A percentile compares a stretch with the other conserved stretches of the same genome.
Evolutionary conservation across 2,797 vertebrate genomes (phyloP).

Genomic region (Pteronotus mesoamericanus): DNA sequence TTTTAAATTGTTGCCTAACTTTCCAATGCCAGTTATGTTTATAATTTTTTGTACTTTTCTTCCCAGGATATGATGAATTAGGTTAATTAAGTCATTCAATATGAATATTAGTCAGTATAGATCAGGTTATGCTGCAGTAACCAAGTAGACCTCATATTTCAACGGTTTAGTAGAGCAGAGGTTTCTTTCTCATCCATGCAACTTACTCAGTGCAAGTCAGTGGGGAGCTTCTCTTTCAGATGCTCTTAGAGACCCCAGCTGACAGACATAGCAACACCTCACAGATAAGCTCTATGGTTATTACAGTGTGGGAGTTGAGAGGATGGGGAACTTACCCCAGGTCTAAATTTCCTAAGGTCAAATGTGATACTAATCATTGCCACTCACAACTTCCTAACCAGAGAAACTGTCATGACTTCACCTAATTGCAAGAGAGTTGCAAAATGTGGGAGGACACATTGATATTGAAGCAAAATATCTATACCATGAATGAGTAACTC

Average conservation of each 20-base stretch:
- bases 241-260: background rate
- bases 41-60: background rate
- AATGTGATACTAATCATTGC: background rate
- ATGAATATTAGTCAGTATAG: background rate
- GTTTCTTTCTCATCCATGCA: background rate
- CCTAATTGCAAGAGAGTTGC: background rate
- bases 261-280: background rate
- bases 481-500: background rate
- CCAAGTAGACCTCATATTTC: background rate
- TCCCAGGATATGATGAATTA: background rate
- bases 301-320: background rate
- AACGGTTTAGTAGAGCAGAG: background rate
- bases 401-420: background rate
- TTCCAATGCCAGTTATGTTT: background rate
- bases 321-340: background rate
- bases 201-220: background rate
- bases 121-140: background rate
- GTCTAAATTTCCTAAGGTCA: background rate
- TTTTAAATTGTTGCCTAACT: background rate
- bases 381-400: background rate
- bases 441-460: background rate
- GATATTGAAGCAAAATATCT: background rate
- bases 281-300: background rate
- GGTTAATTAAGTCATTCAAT: background rate
- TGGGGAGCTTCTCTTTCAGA: background rate